A percentile compares a stretch with the other conserved stretches of the same genome.
phyloP scores from a whole-genome alignment of 2,888 invertebrate species.

The Zygaena filipendulae region DNA sequence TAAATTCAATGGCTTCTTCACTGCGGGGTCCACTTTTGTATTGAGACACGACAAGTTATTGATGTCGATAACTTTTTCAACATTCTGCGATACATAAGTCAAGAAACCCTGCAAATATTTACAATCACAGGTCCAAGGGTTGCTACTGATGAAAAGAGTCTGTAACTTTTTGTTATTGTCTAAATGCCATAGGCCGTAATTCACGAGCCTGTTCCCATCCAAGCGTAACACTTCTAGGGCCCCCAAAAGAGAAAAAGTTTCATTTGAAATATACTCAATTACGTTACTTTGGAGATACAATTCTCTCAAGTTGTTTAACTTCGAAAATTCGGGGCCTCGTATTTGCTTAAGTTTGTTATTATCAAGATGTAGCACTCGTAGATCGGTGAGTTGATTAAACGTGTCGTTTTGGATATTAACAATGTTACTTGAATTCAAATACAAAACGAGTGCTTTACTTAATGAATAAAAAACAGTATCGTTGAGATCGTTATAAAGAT shows the following conservation, averaged over 20 bases:
- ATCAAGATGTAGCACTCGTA: slow-evolving; percentile 85
- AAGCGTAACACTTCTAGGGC: slow-evolving; percentile 84
- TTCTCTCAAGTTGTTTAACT: slow-evolving; percentile 81
- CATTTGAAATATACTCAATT: slow-evolving; percentile 81
- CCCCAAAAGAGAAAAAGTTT: slow-evolving; percentile 80
- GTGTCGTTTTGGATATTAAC: slow-evolving; percentile 86
- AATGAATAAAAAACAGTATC: slow-evolving; percentile 51
- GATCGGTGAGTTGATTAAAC: slow-evolving; percentile 80
- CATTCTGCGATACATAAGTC: slow-evolving; percentile 83
- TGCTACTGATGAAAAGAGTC: slow-evolving; percentile 81
- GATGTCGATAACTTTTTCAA: slow-evolving; percentile 79
- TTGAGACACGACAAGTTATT: slow-evolving; percentile 82
- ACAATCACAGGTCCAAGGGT: slow-evolving; percentile 92
- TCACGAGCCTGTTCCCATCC: slow-evolving; percentile 85
- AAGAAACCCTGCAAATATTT: slow-evolving; percentile 87
- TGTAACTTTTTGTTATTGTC: slow-evolving; percentile 76
- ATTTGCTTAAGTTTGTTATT: slow-evolving; percentile 83
- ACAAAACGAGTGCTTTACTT: slow-evolving; percentile 73
- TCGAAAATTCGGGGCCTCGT: slow-evolving; percentile 86
- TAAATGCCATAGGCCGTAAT: slow-evolving; percentile 84
- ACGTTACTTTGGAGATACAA: slow-evolving; percentile 88
- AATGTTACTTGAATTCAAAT: slow-evolving; percentile 85
- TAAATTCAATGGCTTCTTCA: slow-evolving; percentile 78
- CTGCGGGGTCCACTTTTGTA: slow-evolving; percentile 72
- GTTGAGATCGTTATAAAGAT: slow-evolving; percentile 81